These are phyloP conservation scores for Nansenia antarctica DNA, from an alignment of 2,113 vertebrate genomes.

Conservation along the genomic window DNA sequence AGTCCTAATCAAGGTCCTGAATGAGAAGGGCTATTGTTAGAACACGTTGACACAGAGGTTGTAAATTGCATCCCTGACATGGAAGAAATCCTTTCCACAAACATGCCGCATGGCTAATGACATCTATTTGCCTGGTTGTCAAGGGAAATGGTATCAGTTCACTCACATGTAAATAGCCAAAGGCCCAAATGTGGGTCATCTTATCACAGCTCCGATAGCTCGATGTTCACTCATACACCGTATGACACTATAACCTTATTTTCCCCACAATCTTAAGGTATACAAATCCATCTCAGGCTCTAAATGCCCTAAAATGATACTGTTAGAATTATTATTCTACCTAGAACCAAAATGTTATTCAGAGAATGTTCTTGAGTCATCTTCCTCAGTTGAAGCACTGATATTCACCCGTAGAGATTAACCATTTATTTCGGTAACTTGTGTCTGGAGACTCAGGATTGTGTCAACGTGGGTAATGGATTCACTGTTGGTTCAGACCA, in stretches of 20 bases:
- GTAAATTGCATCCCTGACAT: constrained; percentile 36
- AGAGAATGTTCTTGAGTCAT: no score
- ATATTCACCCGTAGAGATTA: no score
- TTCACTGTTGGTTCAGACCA: no score
- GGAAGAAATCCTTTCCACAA: constrained; percentile 27
- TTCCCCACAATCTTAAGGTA: neutral
- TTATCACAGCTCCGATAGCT: neutral
- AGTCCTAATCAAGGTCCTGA: constrained; percentile 22
- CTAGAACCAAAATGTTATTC: neutral
- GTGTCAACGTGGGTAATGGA: no score
- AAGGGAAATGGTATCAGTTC: constrained; percentile 38
- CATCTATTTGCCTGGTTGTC: constrained; percentile 23
- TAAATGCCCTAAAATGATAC: no score
- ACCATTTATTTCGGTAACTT: no score
- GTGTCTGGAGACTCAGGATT: no score
- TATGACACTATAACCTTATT: neutral
- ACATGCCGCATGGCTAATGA: constrained; percentile 15
- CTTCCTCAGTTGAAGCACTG: no score
- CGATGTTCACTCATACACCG: neutral
- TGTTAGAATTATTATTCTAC: no score
- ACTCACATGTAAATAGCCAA: constrained; percentile 32
- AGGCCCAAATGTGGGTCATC: neutral
- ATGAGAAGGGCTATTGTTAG: constrained; percentile 40
- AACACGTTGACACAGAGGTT: constrained; percentile 16
- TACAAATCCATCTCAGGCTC: neutral